Conservation (phyloP, 1,140 invertebrate genomes). For the Drosophila ercepeae region DNA sequence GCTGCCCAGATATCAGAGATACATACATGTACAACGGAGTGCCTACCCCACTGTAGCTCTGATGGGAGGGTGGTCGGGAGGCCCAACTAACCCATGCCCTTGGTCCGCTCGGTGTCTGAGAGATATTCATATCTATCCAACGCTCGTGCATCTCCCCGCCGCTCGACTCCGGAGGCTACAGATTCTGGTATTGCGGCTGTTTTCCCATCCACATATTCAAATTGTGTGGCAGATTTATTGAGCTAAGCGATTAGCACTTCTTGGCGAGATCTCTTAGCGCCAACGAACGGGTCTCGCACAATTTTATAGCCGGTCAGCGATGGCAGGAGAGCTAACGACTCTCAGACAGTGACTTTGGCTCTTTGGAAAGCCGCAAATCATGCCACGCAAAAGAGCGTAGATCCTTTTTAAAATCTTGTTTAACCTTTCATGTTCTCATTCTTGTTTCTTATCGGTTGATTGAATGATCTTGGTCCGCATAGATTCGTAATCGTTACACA, state of each 20-base stretch:
- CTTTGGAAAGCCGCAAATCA: too few species aligned
- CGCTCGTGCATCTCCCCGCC: background rate
- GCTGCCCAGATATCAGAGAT: constrained; percentile 57
- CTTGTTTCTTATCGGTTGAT: too few species aligned
- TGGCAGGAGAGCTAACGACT: constrained; percentile 12
- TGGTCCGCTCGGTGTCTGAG: constrained; percentile 21
- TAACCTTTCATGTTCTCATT: too few species aligned
- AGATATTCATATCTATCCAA: constrained; percentile 42
- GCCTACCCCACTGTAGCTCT: background rate
- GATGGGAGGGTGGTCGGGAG: too few species aligned
- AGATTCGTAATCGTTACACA: constrained; percentile 3
- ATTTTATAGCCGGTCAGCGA: constrained; percentile 19
- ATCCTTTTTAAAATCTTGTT: too few species aligned
- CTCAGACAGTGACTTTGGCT: too few species aligned
- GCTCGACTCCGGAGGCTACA: background rate
- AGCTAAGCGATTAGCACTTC: constrained; percentile 73
- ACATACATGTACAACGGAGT: constrained; percentile 9
- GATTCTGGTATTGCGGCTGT: background rate
- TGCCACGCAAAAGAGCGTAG: too few species aligned
- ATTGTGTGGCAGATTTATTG: constrained; percentile 71
- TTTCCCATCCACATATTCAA: constrained; percentile 27
- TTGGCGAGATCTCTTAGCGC: constrained; percentile 60
- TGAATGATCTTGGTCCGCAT: background rate
- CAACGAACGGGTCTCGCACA: constrained; percentile 14
- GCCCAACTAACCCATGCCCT: constrained; percentile 39